Percentiles rank a stretch among this genome's conserved stretches.
phyloP scores from a whole-genome alignment of 2,888 invertebrate genomes.

The Scaptomyza reducta region DNA sequence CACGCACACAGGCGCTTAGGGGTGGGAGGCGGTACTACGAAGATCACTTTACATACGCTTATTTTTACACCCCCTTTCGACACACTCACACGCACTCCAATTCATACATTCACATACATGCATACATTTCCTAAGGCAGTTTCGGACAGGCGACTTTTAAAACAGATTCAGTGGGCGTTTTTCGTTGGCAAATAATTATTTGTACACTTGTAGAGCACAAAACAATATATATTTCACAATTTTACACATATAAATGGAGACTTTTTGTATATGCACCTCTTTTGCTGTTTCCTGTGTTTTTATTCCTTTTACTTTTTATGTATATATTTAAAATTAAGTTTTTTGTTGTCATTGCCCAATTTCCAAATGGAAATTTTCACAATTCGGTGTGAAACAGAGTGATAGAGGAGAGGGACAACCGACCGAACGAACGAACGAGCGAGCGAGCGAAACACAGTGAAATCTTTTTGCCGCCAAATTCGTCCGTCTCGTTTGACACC shows the following conservation, averaged over 20 bases:
- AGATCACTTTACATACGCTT: slow-evolving; percentile 75
- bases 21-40: slow-evolving; percentile 60
- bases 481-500: slow-evolving; percentile 77
- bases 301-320: slow-evolving; percentile 50
- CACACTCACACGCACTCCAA: slow-evolving; percentile 19
- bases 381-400: slow-evolving; percentile 51
- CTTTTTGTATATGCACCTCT: slow-evolving; percentile 57
- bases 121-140: slow-evolving; percentile 30
- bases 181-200: slow-evolving; percentile 31
- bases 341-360: slow-evolving; percentile 52
- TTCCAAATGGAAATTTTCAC: slow-evolving; percentile 74
- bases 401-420: slow-evolving; percentile 36
- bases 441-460: slow-evolving; percentile 55
- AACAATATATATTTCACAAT: slow-evolving; percentile 21
- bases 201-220: slow-evolving; percentile 39
- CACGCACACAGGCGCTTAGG: slow-evolving; percentile 53
- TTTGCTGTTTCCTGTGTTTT: slow-evolving; percentile 36
- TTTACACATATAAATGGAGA: slow-evolving; percentile 16
- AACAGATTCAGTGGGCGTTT: slow-evolving; percentile 43
- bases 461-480: slow-evolving; percentile 73
- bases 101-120: slow-evolving; percentile 14
- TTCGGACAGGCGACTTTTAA: slow-evolving; percentile 41
- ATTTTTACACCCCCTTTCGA: slow-evolving; percentile 71
- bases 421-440: slow-evolving; percentile 55
- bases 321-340: slow-evolving; percentile 54